Percentiles rank a stretch among this genome's conserved stretches.
These are phyloP conservation scores for Zoanthus sociatus DNA, from an alignment of 92 coral and sea anemone species.

Conservation along the genomic window DNA sequence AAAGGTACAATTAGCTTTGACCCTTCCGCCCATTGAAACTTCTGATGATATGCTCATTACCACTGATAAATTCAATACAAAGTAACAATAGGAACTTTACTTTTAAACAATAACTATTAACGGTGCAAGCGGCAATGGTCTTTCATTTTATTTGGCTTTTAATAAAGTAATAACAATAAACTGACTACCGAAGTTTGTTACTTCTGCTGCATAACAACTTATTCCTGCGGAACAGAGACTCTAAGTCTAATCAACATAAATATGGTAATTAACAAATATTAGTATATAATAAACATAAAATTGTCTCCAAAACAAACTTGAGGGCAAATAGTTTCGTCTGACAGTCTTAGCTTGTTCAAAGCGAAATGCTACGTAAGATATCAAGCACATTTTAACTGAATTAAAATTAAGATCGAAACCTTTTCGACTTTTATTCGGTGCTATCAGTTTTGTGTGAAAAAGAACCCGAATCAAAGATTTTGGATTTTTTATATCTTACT, in stretches of 20 bases:
- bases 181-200: not conserved
- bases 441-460: no score
- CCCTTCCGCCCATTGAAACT: constrained; percentile 6
- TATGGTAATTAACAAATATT: constrained; percentile 16
- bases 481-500: no score
- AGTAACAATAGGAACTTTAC: constrained; percentile 1
- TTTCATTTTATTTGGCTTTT: not conserved
- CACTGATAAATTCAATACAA: constrained; percentile 14
- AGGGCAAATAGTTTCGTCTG: not conserved
- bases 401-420: no score
- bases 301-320: constrained; percentile 28
- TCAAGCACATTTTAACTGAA: no score
- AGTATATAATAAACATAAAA: constrained; percentile 31
- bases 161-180: not conserved
- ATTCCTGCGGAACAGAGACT: not conserved
- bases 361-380: no score
- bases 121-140: not conserved
- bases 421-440: no score
- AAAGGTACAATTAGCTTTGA: constrained; percentile 32
- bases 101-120: constrained; percentile 12
- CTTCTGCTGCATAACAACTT: not conserved
- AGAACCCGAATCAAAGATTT: no score
- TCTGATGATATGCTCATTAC: constrained; percentile 29
- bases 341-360: not conserved
- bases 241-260: constrained; percentile 1